These are phyloP conservation scores for Malurus leucopterus DNA, from an alignment of 2,797 vertebrate genomes.

Conservation along the genomic window DNA sequence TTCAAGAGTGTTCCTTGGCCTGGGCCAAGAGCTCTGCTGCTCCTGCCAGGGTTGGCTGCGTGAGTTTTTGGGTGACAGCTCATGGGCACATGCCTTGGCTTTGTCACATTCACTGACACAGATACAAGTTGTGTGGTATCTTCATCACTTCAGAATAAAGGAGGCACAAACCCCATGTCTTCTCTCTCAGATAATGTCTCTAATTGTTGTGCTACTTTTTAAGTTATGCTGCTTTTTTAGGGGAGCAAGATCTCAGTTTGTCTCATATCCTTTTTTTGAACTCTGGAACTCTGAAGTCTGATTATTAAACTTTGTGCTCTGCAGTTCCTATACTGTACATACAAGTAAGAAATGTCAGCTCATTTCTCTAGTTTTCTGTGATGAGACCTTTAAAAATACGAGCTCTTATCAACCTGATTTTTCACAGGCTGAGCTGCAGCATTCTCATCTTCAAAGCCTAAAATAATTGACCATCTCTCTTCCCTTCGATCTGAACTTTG, in stretches of 20 bases:
- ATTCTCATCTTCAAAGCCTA: not conserved
- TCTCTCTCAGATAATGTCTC: not conserved
- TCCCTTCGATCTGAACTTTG: not conserved
- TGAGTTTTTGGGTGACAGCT: not conserved
- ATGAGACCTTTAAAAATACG: not conserved
- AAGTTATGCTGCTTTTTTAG: not conserved
- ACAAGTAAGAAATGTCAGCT: not conserved
- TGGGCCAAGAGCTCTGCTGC: not conserved
- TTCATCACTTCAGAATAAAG: not conserved
- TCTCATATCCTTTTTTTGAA: not conserved
- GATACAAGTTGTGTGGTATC: not conserved
- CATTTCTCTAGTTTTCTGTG: not conserved
- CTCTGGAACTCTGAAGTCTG: not conserved
- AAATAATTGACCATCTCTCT: not conserved
- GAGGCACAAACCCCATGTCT: rapidly evolving
- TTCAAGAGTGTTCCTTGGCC: not conserved
- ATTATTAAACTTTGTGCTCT: not conserved
- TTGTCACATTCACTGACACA: not conserved
- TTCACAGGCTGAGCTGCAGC: not conserved
- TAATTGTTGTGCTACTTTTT: not conserved
- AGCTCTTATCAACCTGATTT: not conserved
- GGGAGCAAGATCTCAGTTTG: not conserved
- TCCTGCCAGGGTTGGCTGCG: not conserved
- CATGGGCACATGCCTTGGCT: not conserved
- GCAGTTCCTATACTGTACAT: rapidly evolving